These are phyloP conservation scores for Flexamia atlantica DNA, from an alignment of 2,888 invertebrate species.

Conservation along the genomic window DNA sequence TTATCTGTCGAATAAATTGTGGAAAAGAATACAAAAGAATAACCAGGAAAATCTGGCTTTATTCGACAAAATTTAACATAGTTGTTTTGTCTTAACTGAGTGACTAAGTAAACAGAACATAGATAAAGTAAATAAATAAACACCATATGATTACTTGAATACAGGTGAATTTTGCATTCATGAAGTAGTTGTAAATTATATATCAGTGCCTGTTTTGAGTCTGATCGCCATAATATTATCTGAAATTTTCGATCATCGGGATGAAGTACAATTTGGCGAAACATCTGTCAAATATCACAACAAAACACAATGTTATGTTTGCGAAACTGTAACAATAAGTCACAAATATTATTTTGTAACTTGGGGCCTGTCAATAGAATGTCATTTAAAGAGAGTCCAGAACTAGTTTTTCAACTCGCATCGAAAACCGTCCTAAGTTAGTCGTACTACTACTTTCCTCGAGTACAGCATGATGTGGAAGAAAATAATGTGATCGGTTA, in stretches of 20 bases:
- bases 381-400: slow-evolving; percentile 6
- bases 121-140: too few relatives aligned
- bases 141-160: too few relatives aligned
- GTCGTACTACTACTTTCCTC: slow-evolving; percentile 1
- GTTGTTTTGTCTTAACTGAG: too few relatives aligned
- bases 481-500: slow-evolving; percentile 9
- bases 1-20: too few relatives aligned
- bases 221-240: background rate
- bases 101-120: too few relatives aligned
- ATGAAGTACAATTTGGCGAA: slow-evolving; percentile 3
- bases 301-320: slow-evolving; percentile 42
- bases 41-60: too few relatives aligned
- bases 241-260: slow-evolving; percentile 20
- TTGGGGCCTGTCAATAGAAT: slow-evolving; percentile 2
- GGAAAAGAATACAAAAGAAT: too few relatives aligned
- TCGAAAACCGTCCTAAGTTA: background rate
- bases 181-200: too few relatives aligned
- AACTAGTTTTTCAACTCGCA: background rate
- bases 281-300: slow-evolving; percentile 53
- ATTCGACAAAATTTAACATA: too few relatives aligned
- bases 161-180: too few relatives aligned
- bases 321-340: slow-evolving; percentile 10
- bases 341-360: slow-evolving; percentile 43
- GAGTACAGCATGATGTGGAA: slow-evolving; percentile 7
- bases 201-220: background rate